Conservation (phyloP, 2,888 invertebrate species). For the Drosophila percnosoma region DNA sequence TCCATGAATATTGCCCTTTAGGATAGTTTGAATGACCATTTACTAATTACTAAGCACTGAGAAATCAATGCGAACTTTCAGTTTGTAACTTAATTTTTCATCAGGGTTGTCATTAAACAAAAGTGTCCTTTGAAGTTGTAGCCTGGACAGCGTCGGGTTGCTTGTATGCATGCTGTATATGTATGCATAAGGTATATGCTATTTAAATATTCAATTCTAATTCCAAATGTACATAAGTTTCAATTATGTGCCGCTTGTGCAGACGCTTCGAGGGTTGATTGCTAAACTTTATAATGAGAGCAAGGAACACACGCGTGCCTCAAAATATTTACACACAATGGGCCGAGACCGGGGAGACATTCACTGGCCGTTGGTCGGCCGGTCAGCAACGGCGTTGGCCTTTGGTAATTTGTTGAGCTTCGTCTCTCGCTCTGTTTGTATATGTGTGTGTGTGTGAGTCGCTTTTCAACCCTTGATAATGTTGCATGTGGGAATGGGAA, state of each 20-base stretch:
- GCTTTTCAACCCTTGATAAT: slow-evolving; percentile 60
- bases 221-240: slow-evolving; percentile 55
- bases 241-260: slow-evolving; percentile 43
- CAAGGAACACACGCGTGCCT: slow-evolving; percentile 79
- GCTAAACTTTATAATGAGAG: slow-evolving; percentile 74
- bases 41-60: neutral
- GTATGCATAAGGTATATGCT: neutral
- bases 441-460: neutral
- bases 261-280: slow-evolving; percentile 51
- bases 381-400: slow-evolving; percentile 78
- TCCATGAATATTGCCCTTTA: no score
- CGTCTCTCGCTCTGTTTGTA: slow-evolving; percentile 5
- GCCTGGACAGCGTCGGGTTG: slow-evolving; percentile 8
- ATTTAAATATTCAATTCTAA: slow-evolving; percentile 55
- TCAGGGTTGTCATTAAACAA: slow-evolving; percentile 35
- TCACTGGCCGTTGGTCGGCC: slow-evolving; percentile 64
- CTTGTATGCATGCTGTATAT: neutral
- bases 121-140: slow-evolving; percentile 47
- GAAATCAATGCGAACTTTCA: neutral
- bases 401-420: slow-evolving; percentile 81
- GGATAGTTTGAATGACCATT: neutral
- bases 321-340: slow-evolving; percentile 82
- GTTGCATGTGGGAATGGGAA: slow-evolving; percentile 22
- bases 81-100: neutral
- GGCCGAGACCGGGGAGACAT: slow-evolving; percentile 51